Conservation (phyloP, 2,888 invertebrate species). For the Mayetiola destructor region DNA sequence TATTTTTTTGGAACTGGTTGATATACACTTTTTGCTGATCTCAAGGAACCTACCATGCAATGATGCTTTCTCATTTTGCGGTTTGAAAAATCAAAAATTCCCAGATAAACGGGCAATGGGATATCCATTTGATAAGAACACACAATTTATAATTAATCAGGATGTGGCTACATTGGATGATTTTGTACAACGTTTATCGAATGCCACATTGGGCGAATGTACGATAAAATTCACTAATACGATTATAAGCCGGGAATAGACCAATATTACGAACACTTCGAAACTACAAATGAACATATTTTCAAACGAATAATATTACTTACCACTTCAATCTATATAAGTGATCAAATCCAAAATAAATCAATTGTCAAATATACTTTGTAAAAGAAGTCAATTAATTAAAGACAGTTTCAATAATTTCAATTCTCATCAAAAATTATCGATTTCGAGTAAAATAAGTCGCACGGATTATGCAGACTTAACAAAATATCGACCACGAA, state of each 20-base stretch:
- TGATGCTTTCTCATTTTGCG: conserved; percentile 54
- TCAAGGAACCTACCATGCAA: conserved; percentile 35
- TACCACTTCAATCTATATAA: no score
- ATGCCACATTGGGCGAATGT: conserved; percentile 5
- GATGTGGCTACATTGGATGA: not conserved
- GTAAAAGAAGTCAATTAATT: no score
- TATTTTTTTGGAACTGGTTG: not conserved
- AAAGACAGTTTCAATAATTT: no score
- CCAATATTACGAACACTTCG: no score
- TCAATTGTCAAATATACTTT: no score
- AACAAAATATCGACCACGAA: no score
- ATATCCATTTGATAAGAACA: conserved; percentile 38
- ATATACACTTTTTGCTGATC: not conserved
- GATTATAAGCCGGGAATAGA: not conserved
- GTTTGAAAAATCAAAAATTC: conserved; percentile 49
- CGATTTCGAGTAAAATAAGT: no score
- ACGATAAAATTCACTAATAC: conserved; percentile 3
- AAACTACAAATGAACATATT: no score
- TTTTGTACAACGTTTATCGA: not conserved
- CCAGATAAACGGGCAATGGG: conserved; percentile 55
- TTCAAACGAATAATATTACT: no score
- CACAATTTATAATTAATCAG: not conserved
- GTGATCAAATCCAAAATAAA: no score
- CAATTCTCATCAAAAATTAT: no score
- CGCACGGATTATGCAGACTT: no score